phyloP scores from a whole-genome alignment of 2,113 vertebrate species.

The Equus przewalskii region DNA sequence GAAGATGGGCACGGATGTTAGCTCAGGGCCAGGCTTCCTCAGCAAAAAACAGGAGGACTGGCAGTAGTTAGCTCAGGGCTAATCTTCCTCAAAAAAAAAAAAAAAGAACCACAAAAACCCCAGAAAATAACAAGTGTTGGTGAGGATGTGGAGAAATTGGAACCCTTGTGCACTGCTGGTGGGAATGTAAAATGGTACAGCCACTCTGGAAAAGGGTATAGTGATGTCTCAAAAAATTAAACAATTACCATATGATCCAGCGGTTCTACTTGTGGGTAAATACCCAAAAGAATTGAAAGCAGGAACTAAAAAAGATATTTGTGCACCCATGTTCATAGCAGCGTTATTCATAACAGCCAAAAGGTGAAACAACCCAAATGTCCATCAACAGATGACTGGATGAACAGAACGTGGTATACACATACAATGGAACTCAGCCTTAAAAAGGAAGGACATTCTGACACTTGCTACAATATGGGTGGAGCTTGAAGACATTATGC shows the following conservation, averaged over 20 bases:
- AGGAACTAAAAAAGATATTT: neutral
- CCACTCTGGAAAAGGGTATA: neutral
- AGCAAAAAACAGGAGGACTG: too few relatives aligned
- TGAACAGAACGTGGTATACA: neutral
- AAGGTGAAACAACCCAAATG: neutral
- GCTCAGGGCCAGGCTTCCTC: too few relatives aligned
- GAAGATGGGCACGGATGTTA: too few relatives aligned
- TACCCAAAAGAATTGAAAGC: neutral
- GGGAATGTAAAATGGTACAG: neutral
- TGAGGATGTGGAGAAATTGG: neutral
- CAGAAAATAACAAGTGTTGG: neutral
- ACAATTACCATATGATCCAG: neutral
- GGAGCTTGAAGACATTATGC: neutral
- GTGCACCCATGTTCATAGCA: neutral
- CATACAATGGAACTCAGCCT: neutral
- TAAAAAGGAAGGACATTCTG: slow-evolving; percentile 15
- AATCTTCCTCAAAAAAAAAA: too few relatives aligned
- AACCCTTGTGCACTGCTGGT: neutral
- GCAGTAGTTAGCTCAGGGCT: too few relatives aligned
- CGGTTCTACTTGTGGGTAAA: neutral
- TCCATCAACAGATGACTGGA: neutral
- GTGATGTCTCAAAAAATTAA: neutral
- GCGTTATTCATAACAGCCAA: neutral
- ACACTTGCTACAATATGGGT: neutral
- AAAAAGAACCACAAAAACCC: too few relatives aligned